Conservation (phyloP, 2,797 vertebrate species). For the Chrysolophus pictus region DNA sequence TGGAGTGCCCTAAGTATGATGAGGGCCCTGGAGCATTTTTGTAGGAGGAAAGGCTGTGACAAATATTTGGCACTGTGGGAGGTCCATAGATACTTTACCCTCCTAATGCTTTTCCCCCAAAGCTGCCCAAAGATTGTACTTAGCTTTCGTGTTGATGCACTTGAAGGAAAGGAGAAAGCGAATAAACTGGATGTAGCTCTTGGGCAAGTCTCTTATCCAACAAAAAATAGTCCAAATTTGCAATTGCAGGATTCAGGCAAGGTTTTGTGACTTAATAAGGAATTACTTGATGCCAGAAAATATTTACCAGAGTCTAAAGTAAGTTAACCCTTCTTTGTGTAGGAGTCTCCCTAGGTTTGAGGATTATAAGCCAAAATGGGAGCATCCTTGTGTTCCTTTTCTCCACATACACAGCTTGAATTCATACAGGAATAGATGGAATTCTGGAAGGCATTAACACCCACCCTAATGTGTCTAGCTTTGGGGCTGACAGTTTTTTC, state of each 20-base stretch:
- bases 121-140: neutral
- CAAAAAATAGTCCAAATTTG: neutral
- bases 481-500: neutral
- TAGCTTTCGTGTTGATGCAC: neutral
- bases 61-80: neutral
- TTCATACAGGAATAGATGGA: too few species aligned
- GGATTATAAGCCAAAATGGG: neutral
- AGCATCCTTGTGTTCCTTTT: neutral
- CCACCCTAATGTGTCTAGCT: too few species aligned
- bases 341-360: neutral
- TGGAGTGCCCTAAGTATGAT: too few species aligned
- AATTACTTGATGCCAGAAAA: neutral
- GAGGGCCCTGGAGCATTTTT: too few species aligned
- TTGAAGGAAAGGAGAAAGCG: neutral
- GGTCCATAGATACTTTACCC: neutral
- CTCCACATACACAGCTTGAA: rapidly evolving
- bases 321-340: neutral
- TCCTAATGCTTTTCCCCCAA: neutral
- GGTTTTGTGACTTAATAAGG: neutral
- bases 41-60: neutral
- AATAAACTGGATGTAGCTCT: neutral
- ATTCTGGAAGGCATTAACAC: neutral
- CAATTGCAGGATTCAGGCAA: neutral
- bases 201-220: neutral
- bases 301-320: neutral